These are phyloP conservation scores for Tupaia tana DNA, from an alignment of 2,113 vertebrate species.

Conservation along the genomic window DNA sequence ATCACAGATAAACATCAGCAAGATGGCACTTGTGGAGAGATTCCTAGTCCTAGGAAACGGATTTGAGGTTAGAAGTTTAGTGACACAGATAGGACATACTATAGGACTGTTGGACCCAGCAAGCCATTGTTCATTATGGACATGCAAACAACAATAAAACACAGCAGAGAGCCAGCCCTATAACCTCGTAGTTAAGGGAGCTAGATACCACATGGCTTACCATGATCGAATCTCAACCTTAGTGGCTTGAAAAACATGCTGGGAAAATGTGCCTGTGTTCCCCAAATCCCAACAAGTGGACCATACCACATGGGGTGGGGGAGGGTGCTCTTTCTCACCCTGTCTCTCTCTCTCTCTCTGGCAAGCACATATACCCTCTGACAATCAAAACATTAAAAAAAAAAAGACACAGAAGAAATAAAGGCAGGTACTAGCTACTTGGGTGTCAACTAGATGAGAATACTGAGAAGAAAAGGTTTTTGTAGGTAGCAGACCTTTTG, in stretches of 20 bases:
- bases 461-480: not conserved
- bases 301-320: too few relatives aligned
- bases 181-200: too few relatives aligned
- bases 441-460: not conserved
- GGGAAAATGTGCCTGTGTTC: too few relatives aligned
- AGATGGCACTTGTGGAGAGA: not conserved
- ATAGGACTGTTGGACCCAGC: not conserved
- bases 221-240: too few relatives aligned
- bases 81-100: not conserved
- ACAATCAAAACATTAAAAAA: too few relatives aligned
- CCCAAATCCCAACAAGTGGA: too few relatives aligned
- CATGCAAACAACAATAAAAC: not conserved
- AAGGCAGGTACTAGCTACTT: not conserved
- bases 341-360: too few relatives aligned
- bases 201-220: too few relatives aligned
- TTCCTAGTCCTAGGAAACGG: not conserved
- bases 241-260: too few relatives aligned
- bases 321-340: too few relatives aligned
- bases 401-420: too few relatives aligned
- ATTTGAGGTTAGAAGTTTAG: not conserved
- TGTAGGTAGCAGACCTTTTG: not conserved
- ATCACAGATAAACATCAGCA: not conserved
- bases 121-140: not conserved
- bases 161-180: not conserved
- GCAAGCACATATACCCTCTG: too few relatives aligned